Evolutionary conservation across 92 coral and sea anemone genomes (phyloP), one percentile per base, ranked within the genome.

Genomic region (Palythoa caribaeorum): DNA sequence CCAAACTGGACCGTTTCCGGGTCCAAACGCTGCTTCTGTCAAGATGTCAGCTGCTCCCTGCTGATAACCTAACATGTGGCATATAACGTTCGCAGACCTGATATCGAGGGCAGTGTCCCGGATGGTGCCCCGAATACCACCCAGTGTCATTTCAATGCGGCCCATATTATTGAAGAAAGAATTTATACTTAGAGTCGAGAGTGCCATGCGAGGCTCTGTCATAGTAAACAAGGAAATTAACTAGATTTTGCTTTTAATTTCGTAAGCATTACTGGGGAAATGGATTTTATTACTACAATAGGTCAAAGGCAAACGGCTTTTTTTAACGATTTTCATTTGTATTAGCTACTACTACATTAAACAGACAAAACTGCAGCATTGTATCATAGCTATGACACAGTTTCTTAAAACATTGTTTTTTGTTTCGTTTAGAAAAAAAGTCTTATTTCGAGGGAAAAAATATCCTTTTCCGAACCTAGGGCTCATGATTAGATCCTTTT

Each of bases 51-150:
- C 44, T 9, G 81, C 81, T 3, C 63, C 63, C n/a, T 9, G 44
- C 47, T 77, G 60, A 54, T 77, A 48, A 17, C 81, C 81, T 36
- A 77, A 40, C 65, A n/a, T 77, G 9, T 36, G 81, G 51, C 81
- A 77, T 55, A 77, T 38, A 1, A 77, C 52, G 60, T 52, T 77
- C 10, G 81, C 81, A 20, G 63, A 77, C 37, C 81, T 77, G 63
- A 77, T 77, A 8, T 77, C 81, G 39, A 77, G 37, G 11, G 62
- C 81, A 28, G 81, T 77, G 65, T 77, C 81, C 2, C 63, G 60
- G n/a, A 77, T 51, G 81, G 81, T 52, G 5, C 81, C 81, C 14
- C 15, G 63, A 36, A 47, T 52, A 35, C 65, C 81, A 15, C 62
- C 81, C 60, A 77, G 21, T 54, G 38, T 52, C 63, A 77, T 28